Percentiles rank a stretch among this genome's conserved stretches.
These are phyloP conservation scores for Brassicogethes aeneus DNA, from an alignment of 2,888 invertebrate species.

Conservation along the genomic window DNA sequence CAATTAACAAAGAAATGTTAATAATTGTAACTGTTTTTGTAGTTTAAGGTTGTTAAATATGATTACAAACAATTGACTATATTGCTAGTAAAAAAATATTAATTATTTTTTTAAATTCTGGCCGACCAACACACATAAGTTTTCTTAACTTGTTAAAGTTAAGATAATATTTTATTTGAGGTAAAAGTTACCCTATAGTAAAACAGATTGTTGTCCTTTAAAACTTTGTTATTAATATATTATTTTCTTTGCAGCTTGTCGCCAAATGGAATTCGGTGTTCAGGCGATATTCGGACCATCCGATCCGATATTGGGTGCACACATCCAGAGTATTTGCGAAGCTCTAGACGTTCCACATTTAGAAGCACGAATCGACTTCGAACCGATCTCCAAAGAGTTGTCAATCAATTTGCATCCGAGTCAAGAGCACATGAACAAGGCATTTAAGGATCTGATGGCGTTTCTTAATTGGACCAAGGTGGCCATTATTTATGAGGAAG, in stretches of 20 bases:
- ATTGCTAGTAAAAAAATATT: too few relatives aligned
- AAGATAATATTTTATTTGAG: too few relatives aligned
- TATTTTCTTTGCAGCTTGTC: conserved; percentile 60
- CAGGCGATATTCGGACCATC: conserved; percentile 84
- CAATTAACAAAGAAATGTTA: too few relatives aligned
- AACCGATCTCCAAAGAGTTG: conserved; percentile 57
- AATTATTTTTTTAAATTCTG: too few relatives aligned
- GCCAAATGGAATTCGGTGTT: conserved; percentile 74
- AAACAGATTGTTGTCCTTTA: too few relatives aligned
- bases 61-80: too few relatives aligned
- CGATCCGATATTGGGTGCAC: conserved; percentile 70
- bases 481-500: conserved; percentile 89
- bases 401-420: conserved; percentile 87
- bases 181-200: too few relatives aligned
- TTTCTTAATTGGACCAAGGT: conserved; percentile 90
- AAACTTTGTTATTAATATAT: too few relatives aligned
- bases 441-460: conserved; percentile 77
- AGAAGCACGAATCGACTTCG: conserved; percentile 63
- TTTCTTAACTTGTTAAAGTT: too few relatives aligned
- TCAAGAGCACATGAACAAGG: conserved; percentile 68
- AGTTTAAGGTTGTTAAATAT: too few relatives aligned
- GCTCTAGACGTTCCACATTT: conserved; percentile 86
- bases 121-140: too few relatives aligned
- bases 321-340: conserved; percentile 82
- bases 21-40: too few relatives aligned